Percentiles rank a stretch among this genome's conserved stretches.
Conservation (phyloP, 2,888 invertebrate species). For the Leptothorax acervorum region DNA sequence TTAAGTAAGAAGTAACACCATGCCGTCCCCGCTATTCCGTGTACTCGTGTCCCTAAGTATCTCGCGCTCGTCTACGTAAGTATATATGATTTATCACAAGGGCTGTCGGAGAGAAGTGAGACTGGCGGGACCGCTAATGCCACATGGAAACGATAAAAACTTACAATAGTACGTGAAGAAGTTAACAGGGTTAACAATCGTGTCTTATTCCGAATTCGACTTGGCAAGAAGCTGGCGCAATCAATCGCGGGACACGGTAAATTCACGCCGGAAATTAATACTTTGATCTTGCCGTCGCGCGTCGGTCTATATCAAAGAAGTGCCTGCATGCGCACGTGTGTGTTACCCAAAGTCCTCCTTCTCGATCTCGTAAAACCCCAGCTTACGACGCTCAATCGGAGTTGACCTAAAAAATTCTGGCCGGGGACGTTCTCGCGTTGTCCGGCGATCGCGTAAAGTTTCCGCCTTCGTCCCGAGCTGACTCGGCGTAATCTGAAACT, state of each 20-base stretch:
- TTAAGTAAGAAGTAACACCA: conserved; percentile 80
- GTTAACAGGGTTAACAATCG: neutral
- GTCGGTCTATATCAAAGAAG: neutral
- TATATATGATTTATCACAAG: conserved; percentile 49
- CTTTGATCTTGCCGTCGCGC: neutral
- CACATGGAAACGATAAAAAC: conserved; percentile 11
- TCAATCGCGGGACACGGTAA: conserved; percentile 11
- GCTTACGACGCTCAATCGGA: conserved; percentile 46
- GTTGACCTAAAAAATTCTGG: conserved; percentile 47
- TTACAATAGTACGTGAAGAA: neutral
- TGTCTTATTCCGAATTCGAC: neutral
- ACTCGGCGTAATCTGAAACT: conserved; percentile 76
- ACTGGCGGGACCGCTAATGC: neutral
- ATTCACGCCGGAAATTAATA: conserved; percentile 18
- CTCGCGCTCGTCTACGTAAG: conserved; percentile 43
- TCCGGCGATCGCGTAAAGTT: conserved; percentile 47
- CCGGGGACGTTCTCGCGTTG: conserved; percentile 24
- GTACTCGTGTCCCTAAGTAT: conserved; percentile 61
- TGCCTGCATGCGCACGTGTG: neutral
- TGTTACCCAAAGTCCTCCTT: neutral
- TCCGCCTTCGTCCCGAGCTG: conserved; percentile 35
- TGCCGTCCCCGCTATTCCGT: conserved; percentile 56
- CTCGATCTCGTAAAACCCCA: conserved; percentile 40
- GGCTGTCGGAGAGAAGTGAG: neutral
- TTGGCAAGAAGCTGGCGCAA: neutral